Evolutionary conservation across 2,113 vertebrate genomes (phyloP), one percentile per base, ranked within the genome.

Genomic region (Mandrillus leucophaeus): DNA sequence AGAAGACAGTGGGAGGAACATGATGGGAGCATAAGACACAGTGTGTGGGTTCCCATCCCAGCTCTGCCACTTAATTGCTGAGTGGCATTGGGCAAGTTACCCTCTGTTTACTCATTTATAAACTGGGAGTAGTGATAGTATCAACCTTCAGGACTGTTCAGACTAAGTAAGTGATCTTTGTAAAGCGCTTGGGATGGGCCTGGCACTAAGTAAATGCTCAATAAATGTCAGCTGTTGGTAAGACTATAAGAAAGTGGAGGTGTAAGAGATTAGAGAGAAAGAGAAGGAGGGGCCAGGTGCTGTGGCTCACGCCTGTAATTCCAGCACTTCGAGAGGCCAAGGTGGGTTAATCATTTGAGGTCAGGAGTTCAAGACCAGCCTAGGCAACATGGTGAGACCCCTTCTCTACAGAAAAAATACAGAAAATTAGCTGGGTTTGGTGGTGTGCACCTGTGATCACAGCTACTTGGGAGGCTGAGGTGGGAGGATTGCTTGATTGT

Each of bases 1-100:
- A 32, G 40, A 93, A 75, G 35, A n/a, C 2, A 0, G n/a, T 20
- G 48, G 38, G 25, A 85, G 30, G 68, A 64, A 40, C 32, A 6
- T 0, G 3, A 20, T 8, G 9, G 30, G 7, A 20, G 55, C 27
- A 1, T 3, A 55, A 57, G 20, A 25, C 4, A 0, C 17, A 79
- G 61, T 6, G 3, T 66, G 68, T 23, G 40, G 20, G 25, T 32
- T 52, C 12, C 40, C 3, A 4, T 20, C 55, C 22, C 11, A 17
- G 38, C 70, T 23, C 75, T 10, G 30, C 30, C 45, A 32, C 38
- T 52, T 64, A 11, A 14, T 25, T 16, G 14, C 50, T 70, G 38
- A 38, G 35, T 35, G 78, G 52, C 12, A 8, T 0, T 23, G 55
- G 8, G 5, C 12, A 7, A 17, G 3, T 55, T 38, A 4, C 1